Conservation (phyloP, 2,797 vertebrate species). For the Sorex maritimensis region DNA sequence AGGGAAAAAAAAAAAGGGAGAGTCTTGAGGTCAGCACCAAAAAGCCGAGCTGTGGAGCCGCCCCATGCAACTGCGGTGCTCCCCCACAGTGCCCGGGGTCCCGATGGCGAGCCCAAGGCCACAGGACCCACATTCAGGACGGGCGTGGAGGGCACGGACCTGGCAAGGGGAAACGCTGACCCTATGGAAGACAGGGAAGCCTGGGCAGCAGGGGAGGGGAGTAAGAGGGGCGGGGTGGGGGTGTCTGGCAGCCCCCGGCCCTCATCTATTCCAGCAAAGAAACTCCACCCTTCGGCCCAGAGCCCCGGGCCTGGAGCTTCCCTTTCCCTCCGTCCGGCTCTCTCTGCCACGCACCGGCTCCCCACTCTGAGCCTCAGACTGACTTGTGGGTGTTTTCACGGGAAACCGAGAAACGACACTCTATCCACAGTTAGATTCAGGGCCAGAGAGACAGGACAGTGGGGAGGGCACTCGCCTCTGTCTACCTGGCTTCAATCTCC, state of each 20-base stretch:
- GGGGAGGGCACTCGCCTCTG: no score
- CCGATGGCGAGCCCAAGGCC: not conserved
- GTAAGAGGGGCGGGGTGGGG: no score
- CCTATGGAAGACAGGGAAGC: not conserved
- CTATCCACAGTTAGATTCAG: no score
- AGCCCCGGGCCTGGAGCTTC: no score
- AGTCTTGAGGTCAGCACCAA: not conserved
- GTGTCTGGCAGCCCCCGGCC: accelerated
- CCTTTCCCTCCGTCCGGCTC: no score
- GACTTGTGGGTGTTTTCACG: no score
- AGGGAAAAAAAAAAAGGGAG: not conserved
- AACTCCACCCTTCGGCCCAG: not conserved
- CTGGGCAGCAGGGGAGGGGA: not conserved
- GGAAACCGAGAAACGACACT: no score
- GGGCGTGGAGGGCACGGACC: not conserved
- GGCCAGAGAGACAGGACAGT: no score
- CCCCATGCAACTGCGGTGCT: not conserved
- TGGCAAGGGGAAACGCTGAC: not conserved
- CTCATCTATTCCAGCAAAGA: not conserved
- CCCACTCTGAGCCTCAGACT: no score
- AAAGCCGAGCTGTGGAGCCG: not conserved
- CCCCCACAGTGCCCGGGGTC: not conserved
- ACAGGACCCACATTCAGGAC: not conserved
- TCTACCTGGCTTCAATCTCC: no score
- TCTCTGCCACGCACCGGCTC: no score